phyloP scores from a whole-genome alignment of 2,888 invertebrate genomes.

The Diadromus collaris region DNA sequence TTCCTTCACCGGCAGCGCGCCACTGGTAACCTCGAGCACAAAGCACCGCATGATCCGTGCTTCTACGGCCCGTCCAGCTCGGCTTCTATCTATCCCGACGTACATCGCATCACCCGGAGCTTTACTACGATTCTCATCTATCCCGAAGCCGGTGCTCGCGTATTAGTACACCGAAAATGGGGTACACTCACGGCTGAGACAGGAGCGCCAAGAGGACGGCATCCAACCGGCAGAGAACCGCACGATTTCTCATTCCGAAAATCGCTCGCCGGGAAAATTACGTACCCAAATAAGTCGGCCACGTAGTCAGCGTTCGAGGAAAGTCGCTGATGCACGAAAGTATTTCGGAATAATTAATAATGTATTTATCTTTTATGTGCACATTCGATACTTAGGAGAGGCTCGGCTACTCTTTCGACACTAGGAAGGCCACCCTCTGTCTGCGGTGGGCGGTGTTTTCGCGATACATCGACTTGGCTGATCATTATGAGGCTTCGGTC shows the following conservation, averaged over 20 bases:
- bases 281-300: conserved; percentile 56
- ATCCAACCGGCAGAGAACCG: conserved; percentile 42
- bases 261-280: conserved; percentile 61
- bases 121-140: conserved; percentile 38
- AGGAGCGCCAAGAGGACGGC: conserved; percentile 23
- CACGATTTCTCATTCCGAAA: conserved; percentile 57
- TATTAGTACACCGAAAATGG: conserved; percentile 39
- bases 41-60: conserved; percentile 54
- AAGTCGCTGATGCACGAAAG: conserved; percentile 21
- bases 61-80: conserved; percentile 8
- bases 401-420: not conserved
- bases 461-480: not conserved
- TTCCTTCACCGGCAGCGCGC: conserved; percentile 37
- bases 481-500: not conserved
- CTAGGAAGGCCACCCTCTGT: not conserved
- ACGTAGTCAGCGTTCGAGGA: conserved; percentile 29
- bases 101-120: conserved; percentile 2
- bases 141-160: conserved; percentile 17
- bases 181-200: conserved; percentile 1
- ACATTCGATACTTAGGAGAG: not conserved
- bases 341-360: conserved; percentile 34
- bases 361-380: not conserved
- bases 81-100: conserved; percentile 11
- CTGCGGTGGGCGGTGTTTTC: not conserved
- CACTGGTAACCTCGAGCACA: conserved; percentile 55